Evolutionary conservation across 2,888 invertebrate genomes (phyloP).

Genomic region (Eugnorisma glareosa): DNA sequence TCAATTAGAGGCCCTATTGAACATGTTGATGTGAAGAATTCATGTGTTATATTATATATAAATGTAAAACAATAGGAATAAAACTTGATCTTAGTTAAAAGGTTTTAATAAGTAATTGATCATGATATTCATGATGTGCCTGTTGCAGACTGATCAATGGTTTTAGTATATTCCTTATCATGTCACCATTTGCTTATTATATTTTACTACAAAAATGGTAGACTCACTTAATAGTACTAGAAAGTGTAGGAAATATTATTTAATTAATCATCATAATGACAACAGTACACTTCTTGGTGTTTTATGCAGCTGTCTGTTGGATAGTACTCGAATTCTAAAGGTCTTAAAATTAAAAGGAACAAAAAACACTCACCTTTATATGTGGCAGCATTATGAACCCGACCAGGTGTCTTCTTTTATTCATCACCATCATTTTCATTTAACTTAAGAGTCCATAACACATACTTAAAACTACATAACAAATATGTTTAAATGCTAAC

Average conservation of each 20-base stretch:
- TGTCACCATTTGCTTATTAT: neutral
- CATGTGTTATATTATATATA: neutral
- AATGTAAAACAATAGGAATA: constrained; percentile 8
- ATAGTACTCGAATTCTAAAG: neutral
- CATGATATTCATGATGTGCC: neutral
- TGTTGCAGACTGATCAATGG: neutral
- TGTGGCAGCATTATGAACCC: constrained; percentile 9
- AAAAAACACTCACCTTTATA: constrained; percentile 56
- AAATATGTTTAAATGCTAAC: constrained; percentile 34
- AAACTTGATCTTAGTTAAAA: constrained; percentile 21
- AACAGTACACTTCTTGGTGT: neutral
- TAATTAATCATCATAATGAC: neutral
- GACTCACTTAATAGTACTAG: neutral
- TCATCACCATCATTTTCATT: constrained; percentile 28
- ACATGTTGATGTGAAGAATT: constrained; percentile 29
- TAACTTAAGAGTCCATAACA: constrained; percentile 63
- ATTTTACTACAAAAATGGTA: neutral
- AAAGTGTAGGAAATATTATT: neutral
- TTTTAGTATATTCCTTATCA: constrained; percentile 6
- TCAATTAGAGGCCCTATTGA: constrained; percentile 53
- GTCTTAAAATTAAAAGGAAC: neutral
- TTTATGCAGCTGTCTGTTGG: neutral
- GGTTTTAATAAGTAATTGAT: constrained; percentile 18
- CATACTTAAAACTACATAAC: constrained; percentile 58
- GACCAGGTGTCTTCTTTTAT: constrained; percentile 24